Conservation (phyloP, 2,888 invertebrate genomes). For the Tanytarsus gracilentus region DNA sequence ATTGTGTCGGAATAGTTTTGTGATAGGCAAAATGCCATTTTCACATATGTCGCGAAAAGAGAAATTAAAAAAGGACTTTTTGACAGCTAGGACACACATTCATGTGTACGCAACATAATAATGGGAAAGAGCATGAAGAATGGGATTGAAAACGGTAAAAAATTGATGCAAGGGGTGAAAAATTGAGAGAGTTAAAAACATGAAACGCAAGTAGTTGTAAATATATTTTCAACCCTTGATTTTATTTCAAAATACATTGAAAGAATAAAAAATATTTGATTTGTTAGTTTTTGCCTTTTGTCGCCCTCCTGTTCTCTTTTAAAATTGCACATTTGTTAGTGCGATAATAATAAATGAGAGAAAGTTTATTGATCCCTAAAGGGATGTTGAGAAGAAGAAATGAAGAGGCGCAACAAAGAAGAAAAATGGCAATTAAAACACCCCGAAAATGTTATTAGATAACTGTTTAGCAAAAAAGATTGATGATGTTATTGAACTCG, state of each 20-base stretch:
- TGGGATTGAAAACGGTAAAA: conserved; percentile 2
- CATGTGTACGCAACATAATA: background rate
- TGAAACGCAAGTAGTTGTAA: too few relatives aligned
- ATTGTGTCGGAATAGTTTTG: background rate
- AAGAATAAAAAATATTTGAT: too few relatives aligned
- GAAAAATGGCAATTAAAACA: too few relatives aligned
- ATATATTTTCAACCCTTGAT: too few relatives aligned
- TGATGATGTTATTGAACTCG: conserved; percentile 18
- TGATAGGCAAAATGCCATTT: conserved; percentile 10
- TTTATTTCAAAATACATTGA: too few relatives aligned
- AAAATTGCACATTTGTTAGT: too few relatives aligned
- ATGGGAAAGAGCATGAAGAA: background rate
- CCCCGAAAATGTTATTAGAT: too few relatives aligned
- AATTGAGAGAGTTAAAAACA: too few relatives aligned
- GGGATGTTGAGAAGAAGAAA: background rate
- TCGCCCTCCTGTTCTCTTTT: too few relatives aligned
- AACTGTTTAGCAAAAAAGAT: background rate
- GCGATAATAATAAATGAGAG: conserved; percentile 6
- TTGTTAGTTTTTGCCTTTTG: too few relatives aligned
- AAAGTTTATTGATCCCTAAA: conserved; percentile 9
- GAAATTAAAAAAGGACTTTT: background rate
- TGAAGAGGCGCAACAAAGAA: background rate
- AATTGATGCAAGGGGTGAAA: conserved; percentile 5
- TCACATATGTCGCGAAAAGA: conserved; percentile 21
- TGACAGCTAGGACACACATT: background rate